Evolutionary conservation across 2,888 invertebrate species (phyloP).

Genomic region (Norana najaformis): DNA sequence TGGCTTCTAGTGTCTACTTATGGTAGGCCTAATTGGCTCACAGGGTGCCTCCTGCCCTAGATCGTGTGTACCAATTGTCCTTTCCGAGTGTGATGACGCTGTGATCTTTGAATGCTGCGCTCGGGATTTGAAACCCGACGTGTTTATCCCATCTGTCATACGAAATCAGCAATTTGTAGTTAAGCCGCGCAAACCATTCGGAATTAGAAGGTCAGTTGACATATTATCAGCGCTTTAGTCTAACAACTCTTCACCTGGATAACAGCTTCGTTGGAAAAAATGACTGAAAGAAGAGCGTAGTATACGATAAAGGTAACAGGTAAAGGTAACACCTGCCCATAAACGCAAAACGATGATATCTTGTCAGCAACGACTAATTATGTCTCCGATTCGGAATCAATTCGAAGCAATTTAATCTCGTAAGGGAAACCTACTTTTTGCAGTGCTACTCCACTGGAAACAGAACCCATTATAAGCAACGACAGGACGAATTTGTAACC

Average conservation of each 20-base stretch:
- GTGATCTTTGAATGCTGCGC: neutral
- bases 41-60: neutral
- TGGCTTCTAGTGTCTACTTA: neutral
- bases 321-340: too few species aligned
- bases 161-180: neutral
- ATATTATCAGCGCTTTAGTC: neutral
- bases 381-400: too few species aligned
- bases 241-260: neutral
- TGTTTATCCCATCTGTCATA: neutral
- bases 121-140: neutral
- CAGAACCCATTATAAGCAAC: too few species aligned
- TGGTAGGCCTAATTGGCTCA: neutral
- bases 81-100: neutral
- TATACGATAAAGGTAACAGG: neutral
- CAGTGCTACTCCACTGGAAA: too few species aligned
- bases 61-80: neutral
- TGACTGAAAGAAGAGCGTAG: neutral
- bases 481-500: too few species aligned
- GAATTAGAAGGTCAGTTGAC: neutral
- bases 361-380: too few species aligned
- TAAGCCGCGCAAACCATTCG: neutral
- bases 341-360: too few species aligned
- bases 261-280: neutral
- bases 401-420: too few species aligned
- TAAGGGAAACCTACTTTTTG: too few species aligned